Base-by-base conservation (phyloP, 2,113 vertebrate genomes). In the Thymallus thymallus region DNA sequence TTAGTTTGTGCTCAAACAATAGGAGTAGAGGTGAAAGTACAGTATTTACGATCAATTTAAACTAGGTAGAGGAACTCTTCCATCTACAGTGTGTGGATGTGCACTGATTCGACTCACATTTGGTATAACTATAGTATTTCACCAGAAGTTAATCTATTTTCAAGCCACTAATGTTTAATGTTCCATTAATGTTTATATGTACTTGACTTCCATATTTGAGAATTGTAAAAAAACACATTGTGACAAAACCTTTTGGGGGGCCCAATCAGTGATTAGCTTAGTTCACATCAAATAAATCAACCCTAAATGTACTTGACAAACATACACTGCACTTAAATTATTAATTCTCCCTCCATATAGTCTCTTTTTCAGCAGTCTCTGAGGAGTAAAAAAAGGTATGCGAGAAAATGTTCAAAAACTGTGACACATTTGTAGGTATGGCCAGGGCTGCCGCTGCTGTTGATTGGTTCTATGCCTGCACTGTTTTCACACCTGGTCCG, bases 381-480 rank as follows among this genome's bases (percentile, higher is more conserved):
- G 23, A 30, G 62, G 4, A 41, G 29, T 30, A 16, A 20, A 35
- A 22, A 24, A 67, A 30, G 1, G 32, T 41, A 41, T 41, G 30
- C 41, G 20, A 41, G 18, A 67, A 30, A 41, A 16, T 67, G 63
- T n/a, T 16, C 62, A 18, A 64, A 64, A 64, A 64, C 26, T 64
- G 24, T 64, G 62, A 64, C 26, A 30, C 26, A 64, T 29, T 64
- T 64, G 62, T 30, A 26, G 24, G 23, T 64, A 64, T 55, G 51
- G 14, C 51, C 51, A 6, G 51, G 51, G 51, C 20, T 67, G 32
- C 18, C 20, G 29, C 13, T 16, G n/a, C 20, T 29, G 64, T 18
- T 67, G 65, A 41, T 35, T 67, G 65, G 65, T 35, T 67, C 65
- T 24, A 67, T 41, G 65, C 32, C n/a, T 32, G 63, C 63, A 29